Base-by-base conservation (phyloP, 2,113 vertebrate genomes). In the Podarcis cretensis region DNA sequence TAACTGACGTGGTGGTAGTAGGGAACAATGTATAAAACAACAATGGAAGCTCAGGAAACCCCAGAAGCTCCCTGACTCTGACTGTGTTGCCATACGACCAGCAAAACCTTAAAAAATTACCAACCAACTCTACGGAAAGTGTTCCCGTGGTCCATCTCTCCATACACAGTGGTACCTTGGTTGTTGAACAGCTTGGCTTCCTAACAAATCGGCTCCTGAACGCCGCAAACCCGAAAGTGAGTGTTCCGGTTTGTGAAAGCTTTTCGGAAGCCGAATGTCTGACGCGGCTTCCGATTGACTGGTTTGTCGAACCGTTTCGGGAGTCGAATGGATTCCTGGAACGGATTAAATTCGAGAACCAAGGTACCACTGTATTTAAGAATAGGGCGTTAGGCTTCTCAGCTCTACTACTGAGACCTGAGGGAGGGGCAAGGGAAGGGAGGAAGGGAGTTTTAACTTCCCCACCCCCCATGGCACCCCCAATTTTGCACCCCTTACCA, bases 401-500 rank as follows among this genome's bases (percentile, higher is more conserved):
- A 59, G 1, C 16, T 6, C 4, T 87, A 6, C 32, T 35, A 59
- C n/a, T 48, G 48, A 48, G 48, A 48, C 1, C 9, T 0, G 48
- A 9, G 8, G 43, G 43, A 2, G 9, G 9, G 48, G 48, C 37
- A 37, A 48, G 9, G 9, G 9, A 5, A 4, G 73, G 32, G 37
- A 8, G 37, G 14, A 35, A 35, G 2, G 12, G 30, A 18, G 48
- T 71, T 73, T 40, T 27, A 12, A 25, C 43, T 37, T 40, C 54
- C 16, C 4, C 5, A 13, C 2, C 6, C 2, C 2, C 37, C 37
- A 1, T 25, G 23, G 8, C 7, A 21, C 35, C 69, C 43, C 23
- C n/a, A 37, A 35, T 25, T 18, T 12, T 37, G 32, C 27, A 32
- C 14, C 23, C 43, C 98, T 97, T 94, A 99, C 99, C 98, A 99